A percentile compares a stretch with the other conserved stretches of the same genome.
phyloP scores from a whole-genome alignment of 2,113 vertebrate genomes.

The Amblyopsis rosae region DNA sequence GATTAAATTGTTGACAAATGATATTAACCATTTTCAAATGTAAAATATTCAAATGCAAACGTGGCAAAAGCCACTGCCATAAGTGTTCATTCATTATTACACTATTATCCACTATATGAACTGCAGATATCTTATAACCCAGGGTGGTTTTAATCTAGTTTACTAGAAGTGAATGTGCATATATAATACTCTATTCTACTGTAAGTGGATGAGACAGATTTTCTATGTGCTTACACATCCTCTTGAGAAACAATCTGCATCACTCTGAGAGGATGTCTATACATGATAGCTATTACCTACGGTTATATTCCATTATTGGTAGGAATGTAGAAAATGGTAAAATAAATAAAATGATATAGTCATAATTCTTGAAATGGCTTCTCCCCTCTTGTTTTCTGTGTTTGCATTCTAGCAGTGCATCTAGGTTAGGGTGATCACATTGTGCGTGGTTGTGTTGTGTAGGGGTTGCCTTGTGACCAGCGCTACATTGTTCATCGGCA shows the following conservation, averaged over 20 bases:
- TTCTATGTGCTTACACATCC: not conserved
- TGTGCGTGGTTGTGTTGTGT: constrained; percentile 51
- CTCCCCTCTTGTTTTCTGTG: constrained; percentile 32
- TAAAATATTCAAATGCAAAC: not conserved
- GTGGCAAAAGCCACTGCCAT: too few species aligned
- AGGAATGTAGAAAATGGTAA: too few species aligned
- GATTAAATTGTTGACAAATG: too few species aligned
- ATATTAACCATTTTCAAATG: too few species aligned
- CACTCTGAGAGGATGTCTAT: too few species aligned
- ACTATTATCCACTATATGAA: not conserved
- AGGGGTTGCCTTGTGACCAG: constrained; percentile 64
- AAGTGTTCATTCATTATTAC: not conserved
- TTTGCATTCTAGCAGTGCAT: constrained; percentile 34
- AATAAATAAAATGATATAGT: constrained; percentile 9
- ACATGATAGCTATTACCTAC: too few species aligned
- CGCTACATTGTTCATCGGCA: constrained; percentile 58
- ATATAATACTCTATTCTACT: constrained; percentile 31
- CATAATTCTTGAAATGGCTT: constrained; percentile 47
- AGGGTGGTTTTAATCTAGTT: constrained; percentile 39
- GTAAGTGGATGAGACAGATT: not conserved
- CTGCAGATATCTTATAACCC: constrained; percentile 6
- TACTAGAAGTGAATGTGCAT: constrained; percentile 38
- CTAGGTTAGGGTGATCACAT: constrained; percentile 47
- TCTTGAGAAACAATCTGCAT: too few species aligned
- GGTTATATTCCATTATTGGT: too few species aligned